These are phyloP conservation scores for Lasiommata megera DNA, from an alignment of 2,888 invertebrate genomes.

Conservation along the genomic window DNA sequence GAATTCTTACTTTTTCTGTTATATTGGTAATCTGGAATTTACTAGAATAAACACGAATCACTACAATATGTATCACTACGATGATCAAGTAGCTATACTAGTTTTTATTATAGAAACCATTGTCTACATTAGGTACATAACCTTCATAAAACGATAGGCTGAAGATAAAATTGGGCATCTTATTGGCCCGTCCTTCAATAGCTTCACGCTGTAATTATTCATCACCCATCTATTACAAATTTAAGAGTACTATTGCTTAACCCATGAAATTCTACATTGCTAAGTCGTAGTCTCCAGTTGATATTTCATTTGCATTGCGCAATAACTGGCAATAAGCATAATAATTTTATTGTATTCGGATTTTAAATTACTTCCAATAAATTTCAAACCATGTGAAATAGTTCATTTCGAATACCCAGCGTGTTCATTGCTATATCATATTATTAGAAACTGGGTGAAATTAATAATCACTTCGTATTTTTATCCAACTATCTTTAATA, in stretches of 20 bases:
- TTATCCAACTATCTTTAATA: too few relatives aligned
- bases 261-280: background rate
- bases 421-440: too few relatives aligned
- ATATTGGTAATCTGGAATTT: too few relatives aligned
- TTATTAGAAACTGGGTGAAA: too few relatives aligned
- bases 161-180: background rate
- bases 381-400: background rate
- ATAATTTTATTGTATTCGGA: background rate
- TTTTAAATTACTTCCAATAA: background rate
- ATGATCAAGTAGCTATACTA: too few relatives aligned
- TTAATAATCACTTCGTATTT: too few relatives aligned
- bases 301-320: background rate
- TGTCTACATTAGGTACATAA: too few relatives aligned
- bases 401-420: background rate
- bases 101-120: too few relatives aligned
- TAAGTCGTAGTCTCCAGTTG: background rate
- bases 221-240: constrained; percentile 1
- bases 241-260: background rate
- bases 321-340: background rate
- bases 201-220: background rate
- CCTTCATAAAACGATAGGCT: background rate
- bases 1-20: too few relatives aligned
- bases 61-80: too few relatives aligned
- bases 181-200: background rate
- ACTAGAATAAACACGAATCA: too few relatives aligned